Percentiles rank a stretch among this genome's conserved stretches.
These are phyloP conservation scores for Copsychus sechellarum DNA, from an alignment of 2,113 vertebrate genomes.

Conservation along the genomic window DNA sequence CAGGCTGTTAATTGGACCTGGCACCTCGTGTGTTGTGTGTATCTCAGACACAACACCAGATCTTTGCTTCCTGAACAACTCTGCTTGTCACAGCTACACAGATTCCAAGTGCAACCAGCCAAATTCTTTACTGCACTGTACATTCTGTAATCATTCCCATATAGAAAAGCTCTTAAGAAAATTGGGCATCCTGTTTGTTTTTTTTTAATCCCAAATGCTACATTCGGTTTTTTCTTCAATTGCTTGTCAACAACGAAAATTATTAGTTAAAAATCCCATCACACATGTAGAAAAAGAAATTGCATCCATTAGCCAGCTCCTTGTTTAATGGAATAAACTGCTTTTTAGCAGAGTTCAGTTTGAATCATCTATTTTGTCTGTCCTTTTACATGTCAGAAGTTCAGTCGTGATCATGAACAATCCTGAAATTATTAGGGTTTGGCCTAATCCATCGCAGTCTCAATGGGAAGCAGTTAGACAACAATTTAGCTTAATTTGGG, in stretches of 20 bases:
- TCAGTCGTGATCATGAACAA: background rate
- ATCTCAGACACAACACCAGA: background rate
- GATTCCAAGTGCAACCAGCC: background rate
- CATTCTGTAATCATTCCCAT: background rate
- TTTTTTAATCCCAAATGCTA: background rate
- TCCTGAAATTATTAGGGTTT: background rate
- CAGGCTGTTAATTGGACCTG: slow-evolving; percentile 51
- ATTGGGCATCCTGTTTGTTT: accelerated
- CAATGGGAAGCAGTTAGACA: background rate
- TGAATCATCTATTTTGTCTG: background rate
- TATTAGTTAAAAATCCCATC: background rate
- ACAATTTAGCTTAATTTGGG: background rate
- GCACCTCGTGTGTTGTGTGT: background rate
- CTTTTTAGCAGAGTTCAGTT: background rate
- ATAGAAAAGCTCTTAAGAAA: background rate
- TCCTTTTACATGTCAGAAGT: background rate
- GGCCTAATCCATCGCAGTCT: background rate
- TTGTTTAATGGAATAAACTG: background rate
- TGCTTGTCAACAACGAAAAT: background rate
- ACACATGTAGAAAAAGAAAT: background rate
- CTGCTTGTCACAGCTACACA: background rate
- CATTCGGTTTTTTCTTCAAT: background rate
- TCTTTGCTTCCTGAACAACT: background rate
- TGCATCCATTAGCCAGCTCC: background rate
- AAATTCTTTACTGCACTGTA: background rate